Evolutionary conservation across 2,113 vertebrate species (phyloP), one percentile per base, ranked within the genome.

Genomic region (Triplophysa rosa): DNA sequence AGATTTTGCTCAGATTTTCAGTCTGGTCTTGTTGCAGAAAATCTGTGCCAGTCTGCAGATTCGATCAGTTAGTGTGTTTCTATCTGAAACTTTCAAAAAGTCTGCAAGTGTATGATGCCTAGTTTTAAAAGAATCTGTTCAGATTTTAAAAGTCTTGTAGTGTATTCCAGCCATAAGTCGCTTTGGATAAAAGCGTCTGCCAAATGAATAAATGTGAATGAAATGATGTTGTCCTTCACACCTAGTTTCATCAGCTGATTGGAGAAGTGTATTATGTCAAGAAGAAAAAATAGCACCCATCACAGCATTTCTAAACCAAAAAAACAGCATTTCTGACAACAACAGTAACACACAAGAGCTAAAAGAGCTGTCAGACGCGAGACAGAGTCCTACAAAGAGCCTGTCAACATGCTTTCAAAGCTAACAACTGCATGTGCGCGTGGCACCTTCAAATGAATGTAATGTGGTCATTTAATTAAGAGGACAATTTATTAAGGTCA

Each of bases 311-410:
- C 11, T 24, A 77, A 58, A 24, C 77, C 68, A 79, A 83, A 78
- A 67, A 78, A 81, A 78, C 63, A 75, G 64, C 21, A 70, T 63
- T 62, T 70, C 58, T 77, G 71, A 81, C 79, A 79, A 77, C 82
- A 67, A 79, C 52, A 17, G 67, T 37, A 67, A 72, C 37, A 64
- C 73, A 63, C 67, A 78, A 56, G 73, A 21, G 73, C 72, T 74
- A 74, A 78, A 78, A 76, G 54, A 84, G 80, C 83, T 83, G 69
- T 79, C 79, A 83, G 62, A 76, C 14, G n/a, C 47, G 19, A 76
- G 70, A 33, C 65, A 77, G 62, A 76, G 47, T 76, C 59, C 69
- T 71, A 77, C 68, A 80, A 56, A 77, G 72, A 52, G 59, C 62
- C 49, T 69, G 78, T 78, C 81, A 85, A 59, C 59, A 63, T 21